Base-by-base conservation (phyloP, 2,888 invertebrate species). In the Drosophila setosimentum region DNA sequence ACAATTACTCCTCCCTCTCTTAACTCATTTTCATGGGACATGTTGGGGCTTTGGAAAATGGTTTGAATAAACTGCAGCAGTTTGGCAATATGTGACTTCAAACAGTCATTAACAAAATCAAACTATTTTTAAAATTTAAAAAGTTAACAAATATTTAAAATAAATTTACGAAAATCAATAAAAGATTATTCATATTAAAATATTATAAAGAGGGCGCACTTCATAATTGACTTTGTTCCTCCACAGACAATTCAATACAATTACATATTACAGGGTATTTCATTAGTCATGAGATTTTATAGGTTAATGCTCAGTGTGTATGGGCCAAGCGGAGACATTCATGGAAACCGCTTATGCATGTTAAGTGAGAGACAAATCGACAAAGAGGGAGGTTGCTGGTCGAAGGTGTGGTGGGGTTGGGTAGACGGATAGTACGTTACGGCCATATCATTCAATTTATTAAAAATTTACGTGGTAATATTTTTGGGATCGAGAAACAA, bases 391-490 rank as follows among this genome's bases (percentile, higher is more conserved):
- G 29, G 33, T 30, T 55, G 21, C 16, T 18, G 24, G 4, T 33
- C 13, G 16, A 37, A 16, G 18, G 55, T 64, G 48, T 33, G 13
- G 21, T 3, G 16, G 8, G 33, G 29, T 29, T 33, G 40, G 48
- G 16, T 8, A 13, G 24, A 18, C 33, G n/a, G 18, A 24, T 51
- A 37, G 53, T 51, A 37, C 45, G 63, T 71, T 66, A 61, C 49
- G 57, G 53, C 65, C 58, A 54, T 68, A 73, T 78, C 78, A 72
- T 83, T 78, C 88, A 85, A 79, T 85, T 87, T 87, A 87, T 90
- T 85, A 90, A 89, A 87, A 85, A 90, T 89, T 89, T 90, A 89
- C 87, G 91, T 89, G 87, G 89, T 82, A 89, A 89, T 90, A 90
- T 87, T 90, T 90, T 84, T 82, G 76, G 67, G 45, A 58, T 45